Percentiles rank a stretch among this genome's conserved stretches.
Conservation (phyloP, 1,140 invertebrate species). For the Tribolium madens region DNA sequence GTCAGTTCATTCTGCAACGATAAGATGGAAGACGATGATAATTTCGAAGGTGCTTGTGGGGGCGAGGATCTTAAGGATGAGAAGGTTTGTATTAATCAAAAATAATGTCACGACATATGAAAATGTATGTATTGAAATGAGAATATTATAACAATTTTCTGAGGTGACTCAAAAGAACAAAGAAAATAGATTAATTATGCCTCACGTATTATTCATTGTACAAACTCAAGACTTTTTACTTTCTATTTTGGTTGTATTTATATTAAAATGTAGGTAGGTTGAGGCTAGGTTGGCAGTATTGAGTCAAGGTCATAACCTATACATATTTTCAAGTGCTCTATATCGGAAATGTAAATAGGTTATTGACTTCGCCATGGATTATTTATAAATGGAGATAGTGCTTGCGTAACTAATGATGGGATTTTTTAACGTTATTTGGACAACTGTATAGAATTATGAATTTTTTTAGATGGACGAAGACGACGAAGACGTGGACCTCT, state of each 20-base stretch:
- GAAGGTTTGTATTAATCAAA: slow-evolving; percentile 53
- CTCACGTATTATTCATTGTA: background rate
- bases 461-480: slow-evolving; percentile 64
- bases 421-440: no score
- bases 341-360: no score
- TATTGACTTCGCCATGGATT: no score
- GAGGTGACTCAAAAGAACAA: background rate
- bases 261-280: background rate
- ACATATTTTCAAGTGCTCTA: no score
- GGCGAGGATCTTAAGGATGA: slow-evolving; percentile 51
- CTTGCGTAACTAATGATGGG: background rate
- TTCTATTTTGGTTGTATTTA: background rate
- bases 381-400: background rate
- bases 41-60: slow-evolving; percentile 52
- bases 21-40: slow-evolving; percentile 44
- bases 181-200: background rate
- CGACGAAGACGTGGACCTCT: slow-evolving; percentile 56
- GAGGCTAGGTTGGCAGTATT: no score
- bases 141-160: no score
- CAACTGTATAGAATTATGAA: no score
- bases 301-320: no score
- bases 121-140: background rate
- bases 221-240: background rate
- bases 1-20: slow-evolving; percentile 50
- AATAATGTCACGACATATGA: no score